A percentile compares a stretch with the other conserved stretches of the same genome.
Conservation (phyloP, 1,140 invertebrate species). For the Penaeus vannamei region DNA sequence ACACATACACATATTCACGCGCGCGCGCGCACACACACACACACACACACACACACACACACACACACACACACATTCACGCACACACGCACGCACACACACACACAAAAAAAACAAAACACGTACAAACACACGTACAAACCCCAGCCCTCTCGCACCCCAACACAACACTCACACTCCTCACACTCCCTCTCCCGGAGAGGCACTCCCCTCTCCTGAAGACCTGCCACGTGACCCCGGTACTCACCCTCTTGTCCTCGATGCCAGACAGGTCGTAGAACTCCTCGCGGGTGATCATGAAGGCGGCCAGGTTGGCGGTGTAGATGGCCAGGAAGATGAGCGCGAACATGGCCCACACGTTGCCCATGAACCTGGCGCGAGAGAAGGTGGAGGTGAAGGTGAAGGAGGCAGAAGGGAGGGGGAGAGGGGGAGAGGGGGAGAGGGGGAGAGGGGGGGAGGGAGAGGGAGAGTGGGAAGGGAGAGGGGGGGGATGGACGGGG, state of each 20-base stretch:
- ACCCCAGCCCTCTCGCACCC: too few species aligned
- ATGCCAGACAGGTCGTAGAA: constrained; percentile 92
- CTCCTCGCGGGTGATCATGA: constrained; percentile 99
- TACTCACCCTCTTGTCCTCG: constrained; percentile 83
- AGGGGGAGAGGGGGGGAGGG: background rate
- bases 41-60: too few species aligned
- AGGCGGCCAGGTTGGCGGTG: constrained; percentile 97
- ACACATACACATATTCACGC: too few species aligned
- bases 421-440: background rate
- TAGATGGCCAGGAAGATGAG: constrained; percentile 93
- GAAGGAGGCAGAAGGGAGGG: background rate
- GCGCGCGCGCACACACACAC: too few species aligned
- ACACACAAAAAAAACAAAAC: too few species aligned
- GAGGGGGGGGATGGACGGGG: background rate
- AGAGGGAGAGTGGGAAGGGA: background rate
- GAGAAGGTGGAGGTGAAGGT: background rate
- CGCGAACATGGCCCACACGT: constrained; percentile 98
- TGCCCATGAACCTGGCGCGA: constrained; percentile 88
- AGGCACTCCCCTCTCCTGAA: too few species aligned
- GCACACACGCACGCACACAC: too few species aligned
- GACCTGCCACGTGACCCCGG: too few species aligned
- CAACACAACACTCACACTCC: too few species aligned
- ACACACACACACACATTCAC: too few species aligned
- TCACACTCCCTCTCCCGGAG: too few species aligned
- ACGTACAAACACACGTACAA: too few species aligned